Percentiles rank a stretch among this genome's conserved stretches.
phyloP scores from a whole-genome alignment of 35 echinoderm and acorn worm genomes.

The Stichopus chloronotus region DNA sequence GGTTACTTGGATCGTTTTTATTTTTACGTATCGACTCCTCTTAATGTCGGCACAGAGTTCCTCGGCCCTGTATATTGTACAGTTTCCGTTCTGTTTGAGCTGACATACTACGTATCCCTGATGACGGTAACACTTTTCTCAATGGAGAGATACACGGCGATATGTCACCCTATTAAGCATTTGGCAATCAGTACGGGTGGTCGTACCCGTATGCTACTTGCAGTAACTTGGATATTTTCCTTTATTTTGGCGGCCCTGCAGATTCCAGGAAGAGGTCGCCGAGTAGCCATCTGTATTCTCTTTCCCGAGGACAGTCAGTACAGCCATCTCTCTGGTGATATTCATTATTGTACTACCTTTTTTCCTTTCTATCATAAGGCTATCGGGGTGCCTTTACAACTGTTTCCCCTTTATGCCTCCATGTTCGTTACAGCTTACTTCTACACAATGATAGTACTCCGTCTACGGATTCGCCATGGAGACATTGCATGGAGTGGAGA shows the following conservation, averaged over 20 bases:
- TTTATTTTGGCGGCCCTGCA: conserved; percentile 52
- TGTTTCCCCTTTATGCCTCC: conserved; percentile 70
- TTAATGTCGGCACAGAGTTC: conserved; percentile 46
- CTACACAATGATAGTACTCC: conserved; percentile 65
- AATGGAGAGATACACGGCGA: conserved; percentile 73
- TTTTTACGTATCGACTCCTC: conserved; percentile 55
- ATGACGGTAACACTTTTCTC: conserved; percentile 71
- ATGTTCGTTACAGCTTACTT: conserved; percentile 61
- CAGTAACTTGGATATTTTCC: conserved; percentile 55
- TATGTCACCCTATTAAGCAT: conserved; percentile 73
- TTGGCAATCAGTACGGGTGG: conserved; percentile 33
- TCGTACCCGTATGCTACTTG: conserved; percentile 40
- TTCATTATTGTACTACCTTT: conserved; percentile 48
- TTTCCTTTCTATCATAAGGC: neutral
- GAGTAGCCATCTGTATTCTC: conserved; percentile 12
- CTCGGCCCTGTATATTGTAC: conserved; percentile 60
- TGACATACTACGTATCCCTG: conserved; percentile 66
- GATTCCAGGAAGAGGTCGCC: conserved; percentile 61
- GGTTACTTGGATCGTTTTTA: conserved; percentile 75
- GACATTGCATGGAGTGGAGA: neutral
- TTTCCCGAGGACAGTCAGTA: conserved; percentile 37
- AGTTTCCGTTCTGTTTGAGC: conserved; percentile 39
- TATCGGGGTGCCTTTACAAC: conserved; percentile 51
- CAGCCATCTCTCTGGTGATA: conserved; percentile 18
- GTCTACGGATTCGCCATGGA: conserved; percentile 30